Percentiles rank a stretch among this genome's conserved stretches.
Evolutionary conservation across 2,113 vertebrate species (phyloP).

Genomic region (Prionailurus bengalensis): DNA sequence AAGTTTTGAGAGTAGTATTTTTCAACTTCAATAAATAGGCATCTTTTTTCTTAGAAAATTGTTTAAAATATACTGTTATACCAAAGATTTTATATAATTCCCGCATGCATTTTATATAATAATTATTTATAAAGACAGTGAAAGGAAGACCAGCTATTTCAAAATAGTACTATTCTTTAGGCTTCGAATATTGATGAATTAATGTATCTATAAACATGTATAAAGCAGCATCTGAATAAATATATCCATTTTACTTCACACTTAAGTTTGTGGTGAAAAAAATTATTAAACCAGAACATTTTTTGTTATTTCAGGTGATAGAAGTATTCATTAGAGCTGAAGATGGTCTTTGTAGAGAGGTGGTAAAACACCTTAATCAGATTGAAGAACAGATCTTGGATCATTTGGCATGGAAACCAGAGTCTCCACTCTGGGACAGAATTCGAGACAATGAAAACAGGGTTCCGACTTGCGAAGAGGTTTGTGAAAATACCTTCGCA

Average conservation of each 20-base stretch:
- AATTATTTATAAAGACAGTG: constrained; percentile 13
- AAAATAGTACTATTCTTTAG: not conserved
- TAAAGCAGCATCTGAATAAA: not conserved
- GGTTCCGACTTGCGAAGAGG: constrained; percentile 95
- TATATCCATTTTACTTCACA: not conserved
- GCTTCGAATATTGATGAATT: constrained; percentile 46
- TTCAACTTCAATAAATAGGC: not conserved
- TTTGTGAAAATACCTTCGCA: constrained; percentile 54
- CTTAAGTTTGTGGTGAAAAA: not conserved
- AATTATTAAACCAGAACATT: not conserved
- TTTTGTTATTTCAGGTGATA: constrained; percentile 90
- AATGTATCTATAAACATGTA: not conserved
- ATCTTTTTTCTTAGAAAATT: constrained; percentile 39
- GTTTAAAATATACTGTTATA: constrained; percentile 22
- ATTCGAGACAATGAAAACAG: constrained; percentile 91
- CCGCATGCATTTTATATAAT: not conserved
- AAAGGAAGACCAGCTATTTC: constrained; percentile 29
- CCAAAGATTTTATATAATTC: constrained; percentile 40
- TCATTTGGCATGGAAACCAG: constrained; percentile 93
- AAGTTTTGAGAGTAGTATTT: constrained; percentile 56
- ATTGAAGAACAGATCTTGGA: constrained; percentile 97
- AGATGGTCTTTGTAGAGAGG: constrained; percentile 95
- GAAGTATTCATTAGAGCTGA: constrained; percentile 96
- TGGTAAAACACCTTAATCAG: constrained; percentile 96
- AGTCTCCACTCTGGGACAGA: constrained; percentile 94